Evolutionary conservation across 2,113 vertebrate species (phyloP).

Genomic region (Oxygymnocypris stewartii): DNA sequence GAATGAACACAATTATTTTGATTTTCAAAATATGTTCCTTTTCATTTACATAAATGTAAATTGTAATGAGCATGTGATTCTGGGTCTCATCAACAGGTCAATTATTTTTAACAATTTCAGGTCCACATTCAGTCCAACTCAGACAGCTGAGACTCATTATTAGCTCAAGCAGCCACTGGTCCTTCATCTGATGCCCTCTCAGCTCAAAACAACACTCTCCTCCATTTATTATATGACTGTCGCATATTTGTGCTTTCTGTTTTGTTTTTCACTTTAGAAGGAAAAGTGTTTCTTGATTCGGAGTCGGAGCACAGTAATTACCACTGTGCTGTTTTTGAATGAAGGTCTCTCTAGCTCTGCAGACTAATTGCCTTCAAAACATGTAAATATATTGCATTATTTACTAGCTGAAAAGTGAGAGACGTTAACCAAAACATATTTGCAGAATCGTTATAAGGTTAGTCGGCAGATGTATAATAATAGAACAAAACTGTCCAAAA

Average conservation of each 20-base stretch:
- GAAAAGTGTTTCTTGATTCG: neutral
- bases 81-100: too few relatives aligned
- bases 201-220: slow-evolving; percentile 29
- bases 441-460: slow-evolving; percentile 34
- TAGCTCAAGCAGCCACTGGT: slow-evolving; percentile 38
- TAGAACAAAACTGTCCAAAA: neutral
- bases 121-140: slow-evolving; percentile 15
- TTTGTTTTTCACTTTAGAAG: slow-evolving; percentile 7
- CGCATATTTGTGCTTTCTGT: neutral
- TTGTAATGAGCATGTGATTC: too few relatives aligned
- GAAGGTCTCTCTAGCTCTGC: slow-evolving; percentile 17
- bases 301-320: slow-evolving; percentile 47
- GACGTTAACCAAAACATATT: slow-evolving; percentile 53
- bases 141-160: slow-evolving; percentile 42
- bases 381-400: slow-evolving; percentile 58
- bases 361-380: slow-evolving; percentile 55
- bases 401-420: slow-evolving; percentile 51
- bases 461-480: slow-evolving; percentile 26
- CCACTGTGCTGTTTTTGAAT: slow-evolving; percentile 1
- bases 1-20: too few relatives aligned
- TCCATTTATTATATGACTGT: slow-evolving; percentile 22
- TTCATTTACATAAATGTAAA: too few relatives aligned
- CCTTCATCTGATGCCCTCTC: slow-evolving; percentile 27
- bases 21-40: too few relatives aligned
- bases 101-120: too few relatives aligned